Base-by-base conservation (phyloP, 2,113 vertebrate species). In the Lamprologus sp. region DNA sequence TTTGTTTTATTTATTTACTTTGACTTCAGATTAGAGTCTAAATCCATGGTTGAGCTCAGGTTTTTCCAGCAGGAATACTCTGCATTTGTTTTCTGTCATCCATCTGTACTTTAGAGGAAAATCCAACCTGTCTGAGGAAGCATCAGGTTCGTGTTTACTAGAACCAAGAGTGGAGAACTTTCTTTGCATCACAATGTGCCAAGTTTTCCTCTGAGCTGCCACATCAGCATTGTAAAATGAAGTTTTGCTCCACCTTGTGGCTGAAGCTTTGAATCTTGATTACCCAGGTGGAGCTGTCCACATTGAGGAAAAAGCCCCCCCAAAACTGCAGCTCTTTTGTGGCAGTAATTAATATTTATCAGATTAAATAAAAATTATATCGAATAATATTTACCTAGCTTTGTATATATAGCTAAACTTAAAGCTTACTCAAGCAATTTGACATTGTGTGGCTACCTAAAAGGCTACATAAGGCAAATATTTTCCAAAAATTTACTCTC, bases 231-330 rank as follows among this genome's bases (percentile, higher is more conserved):
- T 37, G 60, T 60, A 47, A 83, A 11, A 81, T 56, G 47, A 28
- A 37, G 81, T 88, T 23, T 60, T 87, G 83, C 91, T n/a, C 90
- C 94, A 92, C 88, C 94, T 77, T 75, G 89, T 92, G 94, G 92
- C 68, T 54, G 4, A 90, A 90, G 11, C 15, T 2, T 49, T 5
- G 15, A 40, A 7, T 73, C 4, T 37, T 70, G 21, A 45, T 15
- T n/a, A 28, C 7, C 4, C 31, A 12, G 23, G 15, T 49, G 14
- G 23, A 77, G 23, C 42, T 49, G 42, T 2, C 42, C 0, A 77
- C 26, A 47, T 19, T 45, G 68, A 45, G 23, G 40, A 19, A 40
- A 37, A 75, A 17, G 2, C 9, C 17, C 31, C 6, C 17, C 4
- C 17, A 13, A 21, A 73, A 73, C 13, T 45, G 40, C 13, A 45